Percentiles rank a stretch among this genome's conserved stretches.
phyloP scores from a whole-genome alignment of 64 coral and sea anemone genomes.

The Pachyseris speciosa region DNA sequence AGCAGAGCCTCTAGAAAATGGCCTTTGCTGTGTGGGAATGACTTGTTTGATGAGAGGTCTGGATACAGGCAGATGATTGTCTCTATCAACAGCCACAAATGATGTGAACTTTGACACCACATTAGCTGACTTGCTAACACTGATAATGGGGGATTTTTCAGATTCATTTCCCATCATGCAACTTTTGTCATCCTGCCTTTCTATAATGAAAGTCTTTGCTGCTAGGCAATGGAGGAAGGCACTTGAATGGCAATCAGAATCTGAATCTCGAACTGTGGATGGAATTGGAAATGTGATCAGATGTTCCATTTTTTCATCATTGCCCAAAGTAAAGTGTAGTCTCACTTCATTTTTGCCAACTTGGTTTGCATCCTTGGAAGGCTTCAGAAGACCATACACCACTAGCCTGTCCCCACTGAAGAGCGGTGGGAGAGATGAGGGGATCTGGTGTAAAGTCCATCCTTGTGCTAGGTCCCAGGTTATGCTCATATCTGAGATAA shows the following conservation, averaged over 20 bases:
- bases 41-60: not conserved
- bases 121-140: too few relatives aligned
- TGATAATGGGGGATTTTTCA: not conserved
- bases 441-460: too few relatives aligned
- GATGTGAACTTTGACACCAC: too few relatives aligned
- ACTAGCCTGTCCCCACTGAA: too few relatives aligned
- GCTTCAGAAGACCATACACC: too few relatives aligned
- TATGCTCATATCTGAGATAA: too few relatives aligned
- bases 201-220: constrained; percentile 72
- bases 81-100: too few relatives aligned
- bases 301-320: not conserved
- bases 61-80: constrained; percentile 9
- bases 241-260: not conserved
- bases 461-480: too few relatives aligned
- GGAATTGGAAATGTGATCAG: not conserved
- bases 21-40: not conserved
- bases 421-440: too few relatives aligned
- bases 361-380: too few relatives aligned
- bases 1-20: not conserved
- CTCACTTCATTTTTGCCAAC: constrained; percentile 24
- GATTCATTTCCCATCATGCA: not conserved
- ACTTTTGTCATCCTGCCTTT: constrained; percentile 19
- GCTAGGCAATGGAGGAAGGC: constrained; percentile 61
- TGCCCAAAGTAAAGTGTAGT: not conserved
- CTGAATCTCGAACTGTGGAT: not conserved